These are phyloP conservation scores for Onychomys leucogaster DNA, from an alignment of 2,797 vertebrate genomes.

Conservation along the genomic window DNA sequence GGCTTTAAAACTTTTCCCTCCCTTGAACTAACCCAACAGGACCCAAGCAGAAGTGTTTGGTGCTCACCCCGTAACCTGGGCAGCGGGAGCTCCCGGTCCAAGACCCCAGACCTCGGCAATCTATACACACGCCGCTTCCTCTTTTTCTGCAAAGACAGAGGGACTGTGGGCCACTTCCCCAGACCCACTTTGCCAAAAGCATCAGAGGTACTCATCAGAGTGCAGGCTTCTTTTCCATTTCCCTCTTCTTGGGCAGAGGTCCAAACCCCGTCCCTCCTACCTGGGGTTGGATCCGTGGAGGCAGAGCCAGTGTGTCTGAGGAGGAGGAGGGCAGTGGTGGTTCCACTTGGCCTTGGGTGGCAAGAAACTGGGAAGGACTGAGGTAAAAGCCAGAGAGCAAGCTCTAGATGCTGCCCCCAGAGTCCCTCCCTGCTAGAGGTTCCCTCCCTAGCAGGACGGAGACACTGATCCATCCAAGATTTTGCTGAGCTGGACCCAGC, in stretches of 20 bases:
- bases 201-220: not conserved
- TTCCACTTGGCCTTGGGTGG: conserved; percentile 60
- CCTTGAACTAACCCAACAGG: not conserved
- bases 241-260: not conserved
- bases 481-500: not conserved
- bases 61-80: conserved; percentile 72
- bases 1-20: conserved; percentile 12
- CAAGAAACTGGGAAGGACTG: conserved; percentile 80
- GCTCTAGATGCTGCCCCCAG: not conserved
- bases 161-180: not conserved
- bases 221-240: not conserved
- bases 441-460: not conserved
- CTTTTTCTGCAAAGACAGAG: conserved; percentile 86
- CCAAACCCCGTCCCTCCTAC: conserved; percentile 74
- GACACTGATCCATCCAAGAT: not conserved
- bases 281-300: conserved; percentile 77
- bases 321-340: conserved; percentile 68
- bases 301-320: conserved; percentile 73
- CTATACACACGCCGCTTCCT: conserved; percentile 89
- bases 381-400: conserved; percentile 2
- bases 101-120: conserved; percentile 86
- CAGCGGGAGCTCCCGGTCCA: conserved; percentile 54
- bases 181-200: not conserved
- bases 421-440: not conserved
- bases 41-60: not conserved